A percentile compares a stretch with the other conserved stretches of the same genome.
These are phyloP conservation scores for Macrotrachela quadricornifera DNA, from an alignment of 1,140 invertebrate genomes.

Conservation along the genomic window DNA sequence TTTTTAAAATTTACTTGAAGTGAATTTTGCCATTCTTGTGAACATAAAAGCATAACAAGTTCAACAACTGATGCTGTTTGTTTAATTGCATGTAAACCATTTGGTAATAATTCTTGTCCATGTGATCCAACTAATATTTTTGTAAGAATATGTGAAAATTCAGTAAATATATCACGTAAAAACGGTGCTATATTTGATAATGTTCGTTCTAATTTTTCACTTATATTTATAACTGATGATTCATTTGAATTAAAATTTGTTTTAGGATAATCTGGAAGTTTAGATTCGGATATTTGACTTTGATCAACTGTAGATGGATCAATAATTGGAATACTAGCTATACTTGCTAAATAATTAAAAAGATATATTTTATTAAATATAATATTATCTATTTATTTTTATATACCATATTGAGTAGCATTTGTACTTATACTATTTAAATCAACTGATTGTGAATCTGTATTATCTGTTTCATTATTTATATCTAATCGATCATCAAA, in stretches of 20 bases:
- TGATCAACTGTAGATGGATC: background rate
- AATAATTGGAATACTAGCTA: conserved; percentile 6
- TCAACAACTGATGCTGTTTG: conserved; percentile 79
- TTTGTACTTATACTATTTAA: no score
- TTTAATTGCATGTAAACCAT: conserved; percentile 49
- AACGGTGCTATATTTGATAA: conserved; percentile 82
- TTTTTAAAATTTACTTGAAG: conserved; percentile 41
- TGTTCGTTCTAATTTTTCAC: conserved; percentile 62
- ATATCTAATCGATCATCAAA: no score
- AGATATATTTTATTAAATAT: no score
- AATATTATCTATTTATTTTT: no score
- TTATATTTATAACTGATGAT: conserved; percentile 21
- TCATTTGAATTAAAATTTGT: background rate
- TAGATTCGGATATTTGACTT: conserved; percentile 13
- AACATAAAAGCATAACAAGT: conserved; percentile 91
- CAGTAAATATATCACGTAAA: conserved; percentile 87
- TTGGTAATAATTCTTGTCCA: conserved; percentile 90
- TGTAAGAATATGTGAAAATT: conserved; percentile 89
- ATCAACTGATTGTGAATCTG: no score
- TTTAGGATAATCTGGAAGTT: conserved; percentile 13
- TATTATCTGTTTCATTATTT: no score
- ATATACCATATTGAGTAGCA: no score
- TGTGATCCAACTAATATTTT: conserved; percentile 94
- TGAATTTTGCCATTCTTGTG: conserved; percentile 99
- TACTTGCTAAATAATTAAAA: background rate